These are phyloP conservation scores for Rousettus leschenaultii DNA, from an alignment of 2,113 vertebrate genomes.

Conservation along the genomic window DNA sequence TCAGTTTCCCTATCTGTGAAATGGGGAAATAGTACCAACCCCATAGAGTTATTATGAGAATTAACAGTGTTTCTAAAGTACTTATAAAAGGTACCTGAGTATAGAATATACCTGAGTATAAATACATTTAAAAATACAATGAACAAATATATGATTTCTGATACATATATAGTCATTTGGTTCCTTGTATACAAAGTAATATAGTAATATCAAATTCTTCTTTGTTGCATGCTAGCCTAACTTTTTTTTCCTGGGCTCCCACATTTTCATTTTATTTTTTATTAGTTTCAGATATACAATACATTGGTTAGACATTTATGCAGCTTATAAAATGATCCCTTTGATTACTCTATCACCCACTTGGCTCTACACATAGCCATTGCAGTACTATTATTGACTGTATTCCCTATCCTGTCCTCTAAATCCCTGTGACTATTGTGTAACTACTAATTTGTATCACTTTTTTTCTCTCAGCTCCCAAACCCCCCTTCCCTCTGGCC, in stretches of 20 bases:
- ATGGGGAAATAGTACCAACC: neutral
- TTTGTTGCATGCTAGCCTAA: neutral
- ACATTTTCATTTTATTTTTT: too few relatives aligned
- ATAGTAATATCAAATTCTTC: neutral
- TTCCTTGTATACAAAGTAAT: neutral
- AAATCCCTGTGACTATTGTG: too few relatives aligned
- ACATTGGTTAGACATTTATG: too few relatives aligned
- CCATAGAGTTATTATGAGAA: neutral
- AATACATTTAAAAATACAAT: neutral
- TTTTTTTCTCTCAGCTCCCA: too few relatives aligned
- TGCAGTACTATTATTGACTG: too few relatives aligned
- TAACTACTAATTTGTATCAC: too few relatives aligned
- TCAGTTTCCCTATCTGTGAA: neutral
- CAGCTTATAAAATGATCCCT: too few relatives aligned
- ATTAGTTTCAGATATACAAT: too few relatives aligned
- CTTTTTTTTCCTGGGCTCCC: neutral
- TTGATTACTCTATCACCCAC: too few relatives aligned
- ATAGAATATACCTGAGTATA: neutral
- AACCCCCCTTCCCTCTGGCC: too few relatives aligned
- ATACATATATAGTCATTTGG: neutral
- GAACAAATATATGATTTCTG: neutral
- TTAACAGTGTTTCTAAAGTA: neutral
- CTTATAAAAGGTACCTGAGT: neutral
- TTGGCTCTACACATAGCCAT: too few relatives aligned
- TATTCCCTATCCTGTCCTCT: too few relatives aligned